phyloP scores from a whole-genome alignment of 2,113 vertebrate species.

The Tretioscincus oriximinensis region DNA sequence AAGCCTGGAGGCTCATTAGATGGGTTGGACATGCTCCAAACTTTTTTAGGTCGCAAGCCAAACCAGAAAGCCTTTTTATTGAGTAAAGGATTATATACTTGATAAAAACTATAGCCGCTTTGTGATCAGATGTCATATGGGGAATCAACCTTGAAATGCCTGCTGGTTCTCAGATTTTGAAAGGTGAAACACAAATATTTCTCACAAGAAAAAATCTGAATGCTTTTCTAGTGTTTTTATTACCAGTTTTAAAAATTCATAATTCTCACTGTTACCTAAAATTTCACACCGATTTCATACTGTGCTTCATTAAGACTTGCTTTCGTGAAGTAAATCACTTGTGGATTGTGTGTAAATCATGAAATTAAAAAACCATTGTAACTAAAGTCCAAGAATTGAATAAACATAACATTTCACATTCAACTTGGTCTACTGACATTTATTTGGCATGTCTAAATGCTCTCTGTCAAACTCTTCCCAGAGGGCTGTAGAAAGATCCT shows the following conservation, averaged over 20 bases:
- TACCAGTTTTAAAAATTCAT: constrained; percentile 37
- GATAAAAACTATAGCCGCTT: constrained; percentile 53
- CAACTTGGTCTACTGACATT: neutral
- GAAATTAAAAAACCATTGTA: constrained; percentile 15
- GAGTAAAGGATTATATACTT: constrained; percentile 84
- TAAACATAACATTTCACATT: neutral
- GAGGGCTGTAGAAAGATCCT: neutral
- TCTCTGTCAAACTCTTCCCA: neutral
- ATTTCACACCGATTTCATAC: neutral
- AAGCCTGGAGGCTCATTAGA: constrained; percentile 90
- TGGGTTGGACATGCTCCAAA: constrained; percentile 88
- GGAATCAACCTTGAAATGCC: constrained; percentile 47
- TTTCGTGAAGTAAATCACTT: constrained; percentile 31
- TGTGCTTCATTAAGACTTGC: constrained; percentile 5
- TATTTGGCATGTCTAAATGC: neutral
- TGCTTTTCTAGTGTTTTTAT: constrained; percentile 15
- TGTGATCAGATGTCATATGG: constrained; percentile 41
- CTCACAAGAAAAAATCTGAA: neutral
- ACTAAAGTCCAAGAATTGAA: constrained; percentile 2
- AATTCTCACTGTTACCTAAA: neutral
- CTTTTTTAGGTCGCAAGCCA: constrained; percentile 85
- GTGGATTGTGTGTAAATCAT: constrained; percentile 12
- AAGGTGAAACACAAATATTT: neutral
- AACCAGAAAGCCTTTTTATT: constrained; percentile 87
- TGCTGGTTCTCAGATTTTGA: constrained; percentile 47